These are phyloP conservation scores for Setipinna tenuifilis DNA, from an alignment of 2,797 vertebrate species.

Conservation along the genomic window DNA sequence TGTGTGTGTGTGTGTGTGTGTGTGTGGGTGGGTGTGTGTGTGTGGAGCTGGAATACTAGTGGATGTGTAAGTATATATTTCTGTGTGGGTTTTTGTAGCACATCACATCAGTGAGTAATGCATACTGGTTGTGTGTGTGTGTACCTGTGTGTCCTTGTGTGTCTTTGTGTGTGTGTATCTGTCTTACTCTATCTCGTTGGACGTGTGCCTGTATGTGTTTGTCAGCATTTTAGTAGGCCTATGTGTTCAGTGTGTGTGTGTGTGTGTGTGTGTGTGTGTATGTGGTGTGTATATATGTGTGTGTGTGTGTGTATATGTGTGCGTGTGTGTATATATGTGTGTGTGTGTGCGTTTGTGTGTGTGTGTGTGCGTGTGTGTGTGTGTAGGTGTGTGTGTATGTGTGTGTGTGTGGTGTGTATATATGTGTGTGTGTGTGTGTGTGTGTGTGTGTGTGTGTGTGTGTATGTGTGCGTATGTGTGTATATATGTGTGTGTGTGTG, in stretches of 20 bases:
- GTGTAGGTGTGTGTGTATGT: neutral
- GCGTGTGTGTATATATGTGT: neutral
- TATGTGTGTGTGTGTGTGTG: neutral
- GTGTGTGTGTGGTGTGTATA: neutral
- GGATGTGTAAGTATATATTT: neutral
- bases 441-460: neutral
- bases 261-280: too few relatives aligned
- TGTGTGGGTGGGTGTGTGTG: neutral
- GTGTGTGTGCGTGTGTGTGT: neutral
- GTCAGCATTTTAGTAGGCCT: too few relatives aligned
- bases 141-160: neutral
- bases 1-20: neutral
- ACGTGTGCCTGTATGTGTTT: too few relatives aligned
- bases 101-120: neutral
- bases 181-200: too few relatives aligned
- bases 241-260: too few relatives aligned
- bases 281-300: too few relatives aligned
- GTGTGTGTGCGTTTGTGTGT: slow-evolving; percentile 7
- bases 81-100: neutral
- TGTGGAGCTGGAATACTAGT: too few relatives aligned
- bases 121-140: neutral
- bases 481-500: neutral
- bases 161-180: neutral
- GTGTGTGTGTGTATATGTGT: too few relatives aligned
- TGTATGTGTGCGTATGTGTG: neutral